Evolutionary conservation across 2,113 vertebrate genomes (phyloP).

Genomic region (Pterocles orientalis): DNA sequence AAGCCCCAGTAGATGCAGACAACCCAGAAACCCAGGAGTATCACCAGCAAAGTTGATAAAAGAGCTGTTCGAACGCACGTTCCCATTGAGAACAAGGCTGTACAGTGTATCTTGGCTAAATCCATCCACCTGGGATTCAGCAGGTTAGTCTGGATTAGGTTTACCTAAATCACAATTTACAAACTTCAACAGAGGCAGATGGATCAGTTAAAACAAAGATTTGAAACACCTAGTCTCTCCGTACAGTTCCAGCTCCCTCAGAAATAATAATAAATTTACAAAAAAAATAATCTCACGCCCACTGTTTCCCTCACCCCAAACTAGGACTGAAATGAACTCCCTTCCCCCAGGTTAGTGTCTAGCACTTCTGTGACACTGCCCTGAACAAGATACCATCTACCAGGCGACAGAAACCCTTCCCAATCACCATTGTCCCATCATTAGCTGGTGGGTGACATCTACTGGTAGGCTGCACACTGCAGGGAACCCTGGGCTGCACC

Average conservation of each 20-base stretch:
- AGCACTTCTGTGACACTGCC: not conserved
- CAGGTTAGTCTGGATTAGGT: not conserved
- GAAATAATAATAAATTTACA: no score
- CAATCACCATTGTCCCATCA: not conserved
- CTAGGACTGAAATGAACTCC: not conserved
- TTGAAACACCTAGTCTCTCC: not conserved
- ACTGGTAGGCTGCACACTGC: not conserved
- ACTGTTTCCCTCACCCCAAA: no score
- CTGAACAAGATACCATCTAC: no score
- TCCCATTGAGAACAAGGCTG: not conserved
- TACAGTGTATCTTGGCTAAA: not conserved
- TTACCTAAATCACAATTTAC: not conserved
- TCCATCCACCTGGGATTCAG: not conserved
- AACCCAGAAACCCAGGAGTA: not conserved
- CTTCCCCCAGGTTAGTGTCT: fast-evolving
- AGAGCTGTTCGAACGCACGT: not conserved
- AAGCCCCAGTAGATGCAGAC: not conserved
- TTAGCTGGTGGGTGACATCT: not conserved
- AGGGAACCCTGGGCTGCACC: fast-evolving
- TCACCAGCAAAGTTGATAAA: not conserved
- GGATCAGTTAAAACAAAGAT: not conserved
- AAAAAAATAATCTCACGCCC: no score
- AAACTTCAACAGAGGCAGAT: not conserved
- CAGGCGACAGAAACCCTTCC: not conserved
- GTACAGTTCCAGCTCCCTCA: not conserved